Conservation (phyloP, 2,888 invertebrate genomes). For the Pasiphila rectangulata region DNA sequence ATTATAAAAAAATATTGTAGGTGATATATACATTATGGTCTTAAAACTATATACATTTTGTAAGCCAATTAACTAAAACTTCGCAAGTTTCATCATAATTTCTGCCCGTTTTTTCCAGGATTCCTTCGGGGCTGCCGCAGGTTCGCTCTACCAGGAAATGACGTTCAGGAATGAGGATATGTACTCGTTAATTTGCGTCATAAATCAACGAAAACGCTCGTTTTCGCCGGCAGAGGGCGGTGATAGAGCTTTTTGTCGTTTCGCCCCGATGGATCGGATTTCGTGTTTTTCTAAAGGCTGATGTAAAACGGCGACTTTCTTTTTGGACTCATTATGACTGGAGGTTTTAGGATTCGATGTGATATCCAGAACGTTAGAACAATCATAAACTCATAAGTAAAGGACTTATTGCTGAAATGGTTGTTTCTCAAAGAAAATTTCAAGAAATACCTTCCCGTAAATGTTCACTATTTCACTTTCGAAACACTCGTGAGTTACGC, state of each 20-base stretch:
- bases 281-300: conserved; percentile 53
- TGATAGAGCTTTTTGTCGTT: conserved; percentile 65
- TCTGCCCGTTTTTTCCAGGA: conserved; percentile 56
- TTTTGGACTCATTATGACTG: background rate
- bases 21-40: no score
- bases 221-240: conserved; percentile 59
- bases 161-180: conserved; percentile 78
- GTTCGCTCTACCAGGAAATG: conserved; percentile 79
- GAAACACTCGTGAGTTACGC: no score
- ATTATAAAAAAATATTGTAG: no score
- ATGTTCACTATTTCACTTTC: no score
- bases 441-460: no score
- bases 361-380: no score
- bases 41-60: no score
- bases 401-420: no score
- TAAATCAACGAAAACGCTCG: conserved; percentile 78
- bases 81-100: conserved; percentile 44
- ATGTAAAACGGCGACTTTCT: conserved; percentile 11
- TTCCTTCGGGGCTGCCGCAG: conserved; percentile 60
- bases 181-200: conserved; percentile 80
- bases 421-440: background rate
- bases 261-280: conserved; percentile 55
- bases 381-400: no score
- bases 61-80: conserved; percentile 41
- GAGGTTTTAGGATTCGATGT: background rate